Percentiles rank a stretch among this genome's conserved stretches.
These are phyloP conservation scores for Ptiloglossa arizonensis DNA, from an alignment of 1,140 invertebrate genomes.

Conservation along the genomic window DNA sequence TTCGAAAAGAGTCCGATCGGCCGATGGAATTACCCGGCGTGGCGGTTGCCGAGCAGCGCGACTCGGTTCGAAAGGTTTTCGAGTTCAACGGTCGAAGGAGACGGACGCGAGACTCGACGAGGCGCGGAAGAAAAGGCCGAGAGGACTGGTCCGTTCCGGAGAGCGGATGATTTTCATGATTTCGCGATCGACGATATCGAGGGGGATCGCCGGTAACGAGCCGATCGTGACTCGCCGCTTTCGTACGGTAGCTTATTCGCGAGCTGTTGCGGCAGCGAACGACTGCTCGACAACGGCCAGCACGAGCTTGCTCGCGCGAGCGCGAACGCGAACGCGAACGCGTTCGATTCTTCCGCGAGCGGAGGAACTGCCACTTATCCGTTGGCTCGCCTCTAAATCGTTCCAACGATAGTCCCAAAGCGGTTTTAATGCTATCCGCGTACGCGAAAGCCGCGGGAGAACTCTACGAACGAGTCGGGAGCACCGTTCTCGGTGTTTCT, in stretches of 20 bases:
- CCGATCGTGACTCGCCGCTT: slow-evolving; percentile 78
- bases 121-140: background rate
- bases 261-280: slow-evolving; percentile 51
- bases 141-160: slow-evolving; percentile 25
- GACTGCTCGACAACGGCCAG: slow-evolving; percentile 8
- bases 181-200: slow-evolving; percentile 73
- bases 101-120: background rate
- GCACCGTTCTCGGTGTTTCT: background rate
- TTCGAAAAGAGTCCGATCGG: too few relatives aligned
- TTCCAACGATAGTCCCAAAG: slow-evolving; percentile 47
- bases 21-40: slow-evolving; percentile 70
- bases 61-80: slow-evolving; percentile 59
- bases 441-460: background rate
- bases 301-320: too few relatives aligned
- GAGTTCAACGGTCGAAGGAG: background rate
- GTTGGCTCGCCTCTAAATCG: slow-evolving; percentile 60
- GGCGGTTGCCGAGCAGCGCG: slow-evolving; percentile 72
- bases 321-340: too few relatives aligned
- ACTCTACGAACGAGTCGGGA: background rate
- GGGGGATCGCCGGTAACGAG: slow-evolving; percentile 72
- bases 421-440: slow-evolving; percentile 42
- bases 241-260: slow-evolving; percentile 75
- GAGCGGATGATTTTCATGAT: slow-evolving; percentile 69
- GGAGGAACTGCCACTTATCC: slow-evolving; percentile 69
- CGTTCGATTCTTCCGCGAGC: slow-evolving; percentile 9